Base-by-base conservation (phyloP, 2,113 vertebrate species). In the Rhipidura dahli region DNA sequence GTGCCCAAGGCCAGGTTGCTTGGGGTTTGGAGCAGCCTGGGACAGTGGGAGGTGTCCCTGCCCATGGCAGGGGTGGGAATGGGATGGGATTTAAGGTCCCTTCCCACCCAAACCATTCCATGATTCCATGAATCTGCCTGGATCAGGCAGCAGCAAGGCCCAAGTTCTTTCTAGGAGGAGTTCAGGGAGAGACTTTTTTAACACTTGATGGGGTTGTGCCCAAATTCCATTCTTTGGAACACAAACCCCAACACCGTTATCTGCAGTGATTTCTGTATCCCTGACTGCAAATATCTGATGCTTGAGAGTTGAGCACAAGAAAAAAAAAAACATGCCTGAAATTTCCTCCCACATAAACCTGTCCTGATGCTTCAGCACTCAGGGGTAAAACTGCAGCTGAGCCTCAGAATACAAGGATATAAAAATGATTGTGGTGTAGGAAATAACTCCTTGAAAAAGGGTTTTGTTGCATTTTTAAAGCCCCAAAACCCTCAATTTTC, bases 51-150 rank as follows among this genome's bases (percentile, higher is more conserved):
- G 59, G 35, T 27, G 76, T 88, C 86, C 50, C 86, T 80, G 85
- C 35, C 45, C 35, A 22, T 42, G 85, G 42, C 57, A 79, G n/a
- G 35, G 30, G 4, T 54, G 56, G 39, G 0, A n/a, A 0, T 0
- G 6, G 6, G n/a, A 3, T 40, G 40, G 1, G 19, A 0, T 88
- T 35, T 80, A 0, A 42, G 10, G 20, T 35, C 5, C 26, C 5
- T 40, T 49, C 20, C 75, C 0, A 10, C 9, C 44, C 35, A 72
- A 65, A 57, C 31, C 37, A 44, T 12, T 50, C 66, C 18, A 44
- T 1, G 37, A 37, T 37, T 53, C 54, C 28, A 5, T 47, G 5
- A 44, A 56, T 13, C 26, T 15, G 1, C 47, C 61, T 22, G 15
- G 27, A 73, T 64, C 1, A 0, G 23, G 42, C 33, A 65, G n/a